Base-by-base conservation (phyloP, 2,888 invertebrate species). In the Clistopyga incitator region DNA sequence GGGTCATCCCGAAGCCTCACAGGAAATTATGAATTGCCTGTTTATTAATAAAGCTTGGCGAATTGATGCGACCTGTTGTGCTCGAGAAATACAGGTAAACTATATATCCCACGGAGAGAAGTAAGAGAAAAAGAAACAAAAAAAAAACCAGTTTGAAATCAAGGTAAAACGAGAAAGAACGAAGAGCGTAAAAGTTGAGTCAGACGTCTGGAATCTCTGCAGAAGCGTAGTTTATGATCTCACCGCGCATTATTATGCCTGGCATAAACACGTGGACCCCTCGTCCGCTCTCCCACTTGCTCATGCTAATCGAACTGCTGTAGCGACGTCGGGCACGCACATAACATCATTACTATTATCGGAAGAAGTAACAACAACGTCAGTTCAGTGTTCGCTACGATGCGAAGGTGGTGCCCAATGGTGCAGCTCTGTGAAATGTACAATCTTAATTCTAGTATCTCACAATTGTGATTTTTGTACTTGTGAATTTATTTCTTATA, bases 161-260 rank as follows among this genome's bases (percentile, higher is more conserved):
- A 78, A 78, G 81, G 76, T 77, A 18, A 77, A 72, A 47, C 42
- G 34, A 61, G 79, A 82, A 72, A 61, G 71, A 84, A 77, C 52
- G 38, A 10, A 18, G 64, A 29, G 42, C 71, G 13, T 59, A n/a
- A 45, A 81, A 59, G 87, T 90, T 92, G 92, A 93, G 89, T 93
- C 91, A 93, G 87, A 80, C 87, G 84, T 85, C 88, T 90, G 92
- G 92, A 92, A 93, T 93, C 92, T 92, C 88, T 88, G 88, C 87
- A 90, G 90, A 90, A 89, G 87, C 91, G 91, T 90, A 90, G 89
- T 89, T 89, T 90, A 88, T 93, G 92, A 93, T 92, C 91, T 93
- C 93, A 93, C 88, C 90, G 85, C 75, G 75, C 89, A 91, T 92
- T 92, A 92, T 90, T 91, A 92, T 90, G 89, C 91, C 88, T 89